phyloP scores from a whole-genome alignment of 2,888 invertebrate species.

The Archips xylosteana region DNA sequence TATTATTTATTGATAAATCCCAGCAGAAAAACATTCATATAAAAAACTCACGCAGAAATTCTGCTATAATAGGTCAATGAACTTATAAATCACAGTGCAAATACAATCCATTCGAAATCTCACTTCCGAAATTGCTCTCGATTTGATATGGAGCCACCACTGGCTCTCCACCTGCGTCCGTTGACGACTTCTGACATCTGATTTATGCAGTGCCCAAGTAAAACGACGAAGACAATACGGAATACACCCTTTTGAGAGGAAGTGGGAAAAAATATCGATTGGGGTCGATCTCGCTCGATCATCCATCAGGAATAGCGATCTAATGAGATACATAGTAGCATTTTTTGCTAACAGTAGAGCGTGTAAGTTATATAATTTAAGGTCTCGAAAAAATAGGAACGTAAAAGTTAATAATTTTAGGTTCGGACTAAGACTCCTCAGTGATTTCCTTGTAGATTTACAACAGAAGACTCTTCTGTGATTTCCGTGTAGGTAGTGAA shows the following conservation, averaged over 20 bases:
- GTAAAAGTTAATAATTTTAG: background rate
- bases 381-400: background rate
- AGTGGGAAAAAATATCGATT: constrained; percentile 59
- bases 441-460: too few species aligned
- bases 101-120: constrained; percentile 30
- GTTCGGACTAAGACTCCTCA: background rate
- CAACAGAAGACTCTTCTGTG: too few species aligned
- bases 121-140: constrained; percentile 35
- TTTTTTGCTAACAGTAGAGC: constrained; percentile 16
- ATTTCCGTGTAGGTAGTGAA: too few species aligned
- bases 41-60: too few species aligned
- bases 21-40: too few species aligned
- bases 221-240: constrained; percentile 65
- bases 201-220: constrained; percentile 67
- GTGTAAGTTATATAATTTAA: background rate
- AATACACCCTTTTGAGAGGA: constrained; percentile 58
- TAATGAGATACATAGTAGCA: constrained; percentile 22
- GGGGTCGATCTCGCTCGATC: constrained; percentile 60
- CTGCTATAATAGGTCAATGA: constrained; percentile 5
- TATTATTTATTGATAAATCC: too few species aligned
- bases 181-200: constrained; percentile 66
- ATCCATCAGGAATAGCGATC: constrained; percentile 57
- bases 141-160: constrained; percentile 45
- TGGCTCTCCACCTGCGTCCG: constrained; percentile 74
- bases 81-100: constrained; percentile 30